Percentiles rank a stretch among this genome's conserved stretches.
phyloP scores from a whole-genome alignment of 2,113 vertebrate species.

The Trinectes maculatus region DNA sequence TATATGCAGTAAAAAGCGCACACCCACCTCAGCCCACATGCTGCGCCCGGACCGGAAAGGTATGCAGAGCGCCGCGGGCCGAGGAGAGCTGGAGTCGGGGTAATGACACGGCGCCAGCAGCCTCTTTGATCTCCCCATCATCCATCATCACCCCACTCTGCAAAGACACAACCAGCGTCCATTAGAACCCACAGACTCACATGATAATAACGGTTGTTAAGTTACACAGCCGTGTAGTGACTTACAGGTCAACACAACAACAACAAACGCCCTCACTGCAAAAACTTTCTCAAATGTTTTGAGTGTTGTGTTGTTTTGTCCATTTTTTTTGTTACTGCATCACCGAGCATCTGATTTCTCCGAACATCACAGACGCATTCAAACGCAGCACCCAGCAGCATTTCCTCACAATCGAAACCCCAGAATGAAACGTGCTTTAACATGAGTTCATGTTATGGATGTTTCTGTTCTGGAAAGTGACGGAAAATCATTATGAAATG shows the following conservation, averaged over 20 bases:
- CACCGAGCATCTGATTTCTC: no score
- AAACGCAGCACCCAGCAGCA: no score
- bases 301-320: no score
- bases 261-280: no score
- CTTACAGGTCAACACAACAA: no score
- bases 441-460: not conserved
- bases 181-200: not conserved
- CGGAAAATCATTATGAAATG: no score
- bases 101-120: constrained; percentile 60
- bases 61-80: constrained; percentile 59
- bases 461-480: no score
- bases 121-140: constrained; percentile 32
- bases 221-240: not conserved
- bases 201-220: not conserved
- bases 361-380: not conserved
- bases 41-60: constrained; percentile 37
- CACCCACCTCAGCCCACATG: constrained; percentile 39
- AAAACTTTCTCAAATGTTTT: no score
- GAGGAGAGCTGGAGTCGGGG: constrained; percentile 25
- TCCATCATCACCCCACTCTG: not conserved
- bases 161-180: not conserved
- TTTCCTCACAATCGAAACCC: not conserved
- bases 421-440: not conserved
- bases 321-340: no score
- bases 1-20: constrained; percentile 51